Percentiles rank a stretch among this genome's conserved stretches.
Evolutionary conservation across 2,888 invertebrate genomes (phyloP).

Genomic region (Dolichomitus sp.): DNA sequence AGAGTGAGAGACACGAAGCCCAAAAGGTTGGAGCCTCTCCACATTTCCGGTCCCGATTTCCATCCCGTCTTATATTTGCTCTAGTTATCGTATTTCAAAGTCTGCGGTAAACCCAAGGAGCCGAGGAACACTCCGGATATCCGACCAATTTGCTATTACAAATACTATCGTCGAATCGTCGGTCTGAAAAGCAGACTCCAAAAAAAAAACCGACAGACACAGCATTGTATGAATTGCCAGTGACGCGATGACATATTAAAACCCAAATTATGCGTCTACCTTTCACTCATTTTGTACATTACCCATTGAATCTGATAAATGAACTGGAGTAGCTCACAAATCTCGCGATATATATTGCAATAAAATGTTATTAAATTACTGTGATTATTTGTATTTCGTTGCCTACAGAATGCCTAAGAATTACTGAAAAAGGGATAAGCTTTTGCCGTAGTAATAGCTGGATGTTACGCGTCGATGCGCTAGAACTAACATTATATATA

Average conservation of each 20-base stretch:
- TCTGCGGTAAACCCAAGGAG: background rate
- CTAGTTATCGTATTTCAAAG: conserved; percentile 31
- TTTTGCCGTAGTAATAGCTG: conserved; percentile 33
- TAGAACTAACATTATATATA: conserved; percentile 43
- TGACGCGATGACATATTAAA: background rate
- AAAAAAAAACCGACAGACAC: background rate
- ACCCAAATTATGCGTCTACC: background rate
- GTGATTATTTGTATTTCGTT: conserved; percentile 6
- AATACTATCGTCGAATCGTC: background rate
- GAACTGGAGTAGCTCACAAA: background rate
- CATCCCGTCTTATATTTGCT: conserved; percentile 49
- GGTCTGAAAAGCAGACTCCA: background rate
- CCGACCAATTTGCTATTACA: conserved; percentile 9
- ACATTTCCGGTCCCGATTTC: conserved; percentile 34
- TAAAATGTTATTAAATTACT: conserved; percentile 2
- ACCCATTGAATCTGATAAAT: background rate
- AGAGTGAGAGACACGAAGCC: background rate
- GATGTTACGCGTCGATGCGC: conserved; percentile 56
- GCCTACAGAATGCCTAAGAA: conserved; percentile 19
- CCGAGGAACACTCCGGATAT: conserved; percentile 1
- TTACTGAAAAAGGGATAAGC: conserved; percentile 19
- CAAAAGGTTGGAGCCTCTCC: background rate
- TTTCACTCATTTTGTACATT: background rate
- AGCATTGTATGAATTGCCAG: background rate
- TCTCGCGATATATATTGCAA: background rate